A percentile compares a stretch with the other conserved stretches of the same genome.
Evolutionary conservation across 2,888 invertebrate genomes (phyloP).

Genomic region (Sipha maydis): DNA sequence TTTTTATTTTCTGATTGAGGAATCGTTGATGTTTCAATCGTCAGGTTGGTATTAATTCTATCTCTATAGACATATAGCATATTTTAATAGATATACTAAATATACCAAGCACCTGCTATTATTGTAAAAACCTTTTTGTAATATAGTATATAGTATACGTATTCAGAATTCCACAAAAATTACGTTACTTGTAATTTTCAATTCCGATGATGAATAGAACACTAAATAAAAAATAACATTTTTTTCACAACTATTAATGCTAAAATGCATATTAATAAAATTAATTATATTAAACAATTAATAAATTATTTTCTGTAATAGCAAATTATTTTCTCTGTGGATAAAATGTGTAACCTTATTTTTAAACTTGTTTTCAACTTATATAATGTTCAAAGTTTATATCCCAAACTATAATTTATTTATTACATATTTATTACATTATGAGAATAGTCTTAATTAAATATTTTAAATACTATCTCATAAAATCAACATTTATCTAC

Average conservation of each 20-base stretch:
- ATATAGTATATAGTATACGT: not conserved
- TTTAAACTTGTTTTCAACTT: too few relatives aligned
- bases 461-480: not conserved
- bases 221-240: not conserved
- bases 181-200: conserved; percentile 31
- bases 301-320: too few relatives aligned
- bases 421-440: too few relatives aligned
- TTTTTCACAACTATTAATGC: not conserved
- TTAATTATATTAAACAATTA: not conserved
- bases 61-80: conserved; percentile 1
- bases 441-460: not conserved
- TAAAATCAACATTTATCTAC: conserved; percentile 27
- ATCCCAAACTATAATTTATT: not conserved
- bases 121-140: not conserved
- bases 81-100: not conserved
- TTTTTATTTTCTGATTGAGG: conserved; percentile 19
- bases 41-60: conserved; percentile 23
- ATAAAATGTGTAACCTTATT: too few relatives aligned
- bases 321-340: too few relatives aligned
- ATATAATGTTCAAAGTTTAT: not conserved
- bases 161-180: conserved; percentile 15
- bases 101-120: not conserved
- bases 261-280: not conserved
- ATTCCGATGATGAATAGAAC: conserved; percentile 8
- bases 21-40: conserved; percentile 19